These are phyloP conservation scores for Lota lota DNA, from an alignment of 2,113 vertebrate genomes.

Conservation along the genomic window DNA sequence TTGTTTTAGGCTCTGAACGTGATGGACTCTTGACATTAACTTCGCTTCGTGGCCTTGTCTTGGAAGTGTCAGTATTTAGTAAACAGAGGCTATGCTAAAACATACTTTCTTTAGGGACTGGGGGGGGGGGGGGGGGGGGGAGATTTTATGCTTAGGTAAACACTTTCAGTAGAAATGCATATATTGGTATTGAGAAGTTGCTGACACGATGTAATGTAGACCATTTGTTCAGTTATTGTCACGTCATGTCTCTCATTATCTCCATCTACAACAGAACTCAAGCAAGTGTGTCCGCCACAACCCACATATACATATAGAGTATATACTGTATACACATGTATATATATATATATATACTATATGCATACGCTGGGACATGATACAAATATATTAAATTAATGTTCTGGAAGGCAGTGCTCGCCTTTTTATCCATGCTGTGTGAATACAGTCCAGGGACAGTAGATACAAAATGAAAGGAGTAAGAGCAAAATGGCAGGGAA, in stretches of 20 bases:
- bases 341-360: neutral
- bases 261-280: slow-evolving; percentile 44
- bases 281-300: slow-evolving; percentile 41
- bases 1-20: slow-evolving; percentile 67
- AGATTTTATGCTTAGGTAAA: slow-evolving; percentile 52
- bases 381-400: slow-evolving; percentile 44
- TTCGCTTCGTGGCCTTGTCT: slow-evolving; percentile 49
- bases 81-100: slow-evolving; percentile 38
- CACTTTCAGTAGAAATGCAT: slow-evolving; percentile 53
- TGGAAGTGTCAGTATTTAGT: slow-evolving; percentile 52
- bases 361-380: slow-evolving; percentile 31
- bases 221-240: slow-evolving; percentile 59
- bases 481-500: neutral
- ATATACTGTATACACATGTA: slow-evolving; percentile 7
- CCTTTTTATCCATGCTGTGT: slow-evolving; percentile 51
- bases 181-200: slow-evolving; percentile 55
- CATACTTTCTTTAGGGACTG: neutral
- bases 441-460: slow-evolving; percentile 30
- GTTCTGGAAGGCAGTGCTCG: slow-evolving; percentile 57
- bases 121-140: slow-evolving; percentile 23
- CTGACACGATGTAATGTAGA: slow-evolving; percentile 57
- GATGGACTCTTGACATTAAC: slow-evolving; percentile 46
- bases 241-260: slow-evolving; percentile 25
- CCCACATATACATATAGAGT: slow-evolving; percentile 35
- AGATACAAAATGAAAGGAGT: neutral